Base-by-base conservation (phyloP, 2,888 invertebrate genomes). In the Cantharis flavilabris region DNA sequence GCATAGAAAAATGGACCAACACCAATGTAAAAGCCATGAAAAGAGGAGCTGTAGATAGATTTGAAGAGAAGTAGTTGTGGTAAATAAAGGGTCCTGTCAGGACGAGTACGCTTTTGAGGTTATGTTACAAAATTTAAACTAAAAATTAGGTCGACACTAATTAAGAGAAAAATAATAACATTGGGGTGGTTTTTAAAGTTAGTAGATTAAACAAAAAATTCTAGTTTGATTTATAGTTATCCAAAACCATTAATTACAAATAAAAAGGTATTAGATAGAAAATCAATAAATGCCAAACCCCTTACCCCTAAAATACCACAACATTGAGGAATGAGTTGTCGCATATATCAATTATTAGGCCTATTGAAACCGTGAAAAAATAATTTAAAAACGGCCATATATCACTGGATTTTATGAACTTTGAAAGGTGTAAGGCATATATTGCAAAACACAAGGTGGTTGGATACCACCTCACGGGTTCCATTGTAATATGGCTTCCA, bases 401-500 rank as follows among this genome's bases (percentile, higher is more conserved):
- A 33, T 64, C 64, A 28, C 11, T 11, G 23, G 70, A 70, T 30
- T 70, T 14, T 20, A 70, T 10, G 13, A 26, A 70, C 33, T 64
- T 77, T 76, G 69, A 62, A 10, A 70, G 67, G 62, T 49, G 64
- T 62, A 65, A 62, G 30, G 63, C 33, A 30, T 49, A 70, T 63
- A 63, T 64, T 20, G 62, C 23, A 28, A 73, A 69, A 63, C 71
- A 77, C 74, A 77, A 77, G 77, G 77, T 74, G 77, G 77, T 77
- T 77, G 74, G 75, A 74, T 67, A 67, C 65, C 77, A 74, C 85
- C 85, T 86, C 86, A 83, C 83, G 78, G 78, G 70, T 73, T 77
- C 75, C 79, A 80, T 77, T 77, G 75, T 81, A 82, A 86, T 82
- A 86, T 85, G 86, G 85, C 86, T 84, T 83, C 86, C 85, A 64